Evolutionary conservation across 2,888 invertebrate species (phyloP).

Genomic region (Branchipolynoe longqiensis): DNA sequence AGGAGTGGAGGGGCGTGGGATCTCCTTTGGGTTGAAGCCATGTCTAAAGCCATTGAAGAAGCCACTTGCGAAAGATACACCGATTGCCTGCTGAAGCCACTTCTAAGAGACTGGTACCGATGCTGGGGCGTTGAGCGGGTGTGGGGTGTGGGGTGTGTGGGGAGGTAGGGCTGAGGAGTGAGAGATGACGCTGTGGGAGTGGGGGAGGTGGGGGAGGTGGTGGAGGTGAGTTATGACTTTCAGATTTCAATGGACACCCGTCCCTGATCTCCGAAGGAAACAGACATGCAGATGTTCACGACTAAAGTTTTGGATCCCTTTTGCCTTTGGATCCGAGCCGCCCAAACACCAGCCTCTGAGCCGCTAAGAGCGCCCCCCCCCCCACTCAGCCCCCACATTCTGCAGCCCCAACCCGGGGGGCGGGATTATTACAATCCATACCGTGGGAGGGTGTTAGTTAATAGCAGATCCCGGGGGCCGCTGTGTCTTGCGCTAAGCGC

Average conservation of each 20-base stretch:
- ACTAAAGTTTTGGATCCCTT: conserved; percentile 21
- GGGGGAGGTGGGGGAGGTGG: background rate
- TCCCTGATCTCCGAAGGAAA: background rate
- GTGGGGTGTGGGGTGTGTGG: background rate
- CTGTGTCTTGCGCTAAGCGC: no score
- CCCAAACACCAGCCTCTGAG: background rate
- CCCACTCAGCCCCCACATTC: background rate
- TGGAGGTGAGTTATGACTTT: background rate
- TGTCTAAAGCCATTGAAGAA: conserved; percentile 28
- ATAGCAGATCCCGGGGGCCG: no score
- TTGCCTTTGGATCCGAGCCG: no score
- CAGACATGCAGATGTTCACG: conserved; percentile 1
- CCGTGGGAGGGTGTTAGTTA: no score
- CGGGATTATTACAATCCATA: no score
- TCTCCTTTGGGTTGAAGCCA: no score
- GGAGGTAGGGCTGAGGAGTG: background rate
- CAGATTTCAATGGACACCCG: no score
- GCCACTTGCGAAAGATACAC: conserved; percentile 24
- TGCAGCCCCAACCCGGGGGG: no score
- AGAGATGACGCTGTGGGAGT: background rate
- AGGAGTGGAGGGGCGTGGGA: background rate
- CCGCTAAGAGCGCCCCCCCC: background rate
- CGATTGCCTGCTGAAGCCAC: background rate
- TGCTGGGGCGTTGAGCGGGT: background rate
- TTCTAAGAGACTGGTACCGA: no score